A percentile compares a stretch with the other conserved stretches of the same genome.
Conservation (phyloP, 2,888 invertebrate genomes). For the Nymphalis c-album region DNA sequence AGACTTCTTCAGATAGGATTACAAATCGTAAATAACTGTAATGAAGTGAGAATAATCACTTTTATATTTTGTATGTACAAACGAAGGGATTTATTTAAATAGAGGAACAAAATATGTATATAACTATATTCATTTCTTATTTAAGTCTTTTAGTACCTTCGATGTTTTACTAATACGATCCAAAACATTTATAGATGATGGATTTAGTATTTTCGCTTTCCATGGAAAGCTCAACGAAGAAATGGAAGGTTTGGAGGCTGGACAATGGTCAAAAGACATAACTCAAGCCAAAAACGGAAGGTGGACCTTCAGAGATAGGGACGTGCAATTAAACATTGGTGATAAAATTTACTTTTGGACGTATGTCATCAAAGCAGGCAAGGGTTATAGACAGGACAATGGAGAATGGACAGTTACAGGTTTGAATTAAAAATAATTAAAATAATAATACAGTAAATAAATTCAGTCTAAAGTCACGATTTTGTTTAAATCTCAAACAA, state of each 20-base stretch:
- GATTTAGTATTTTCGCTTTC: constrained; percentile 76
- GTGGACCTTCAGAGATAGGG: constrained; percentile 85
- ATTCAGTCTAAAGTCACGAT: too few species aligned
- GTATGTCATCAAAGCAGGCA: constrained; percentile 84
- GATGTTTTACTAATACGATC: too few species aligned
- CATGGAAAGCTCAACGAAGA: constrained; percentile 87
- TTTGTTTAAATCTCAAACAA: too few species aligned
- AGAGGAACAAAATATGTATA: too few species aligned
- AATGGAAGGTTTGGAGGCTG: constrained; percentile 86
- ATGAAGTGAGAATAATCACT: too few species aligned
- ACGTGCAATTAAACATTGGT: constrained; percentile 82
- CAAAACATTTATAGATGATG: constrained; percentile 70
- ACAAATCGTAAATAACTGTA: too few species aligned
- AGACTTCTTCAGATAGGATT: too few species aligned
- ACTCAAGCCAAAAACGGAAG: constrained; percentile 81
- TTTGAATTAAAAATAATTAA: background rate
- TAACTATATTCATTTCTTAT: too few species aligned
- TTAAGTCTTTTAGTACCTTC: too few species aligned
- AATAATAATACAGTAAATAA: background rate
- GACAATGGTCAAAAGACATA: constrained; percentile 85
- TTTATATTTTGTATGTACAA: too few species aligned
- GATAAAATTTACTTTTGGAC: constrained; percentile 89
- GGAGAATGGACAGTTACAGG: constrained; percentile 81
- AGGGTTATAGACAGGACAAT: constrained; percentile 86
- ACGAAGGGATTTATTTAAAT: too few species aligned